These are phyloP conservation scores for Dryobates pubescens DNA, from an alignment of 2,797 vertebrate genomes.

Conservation along the genomic window DNA sequence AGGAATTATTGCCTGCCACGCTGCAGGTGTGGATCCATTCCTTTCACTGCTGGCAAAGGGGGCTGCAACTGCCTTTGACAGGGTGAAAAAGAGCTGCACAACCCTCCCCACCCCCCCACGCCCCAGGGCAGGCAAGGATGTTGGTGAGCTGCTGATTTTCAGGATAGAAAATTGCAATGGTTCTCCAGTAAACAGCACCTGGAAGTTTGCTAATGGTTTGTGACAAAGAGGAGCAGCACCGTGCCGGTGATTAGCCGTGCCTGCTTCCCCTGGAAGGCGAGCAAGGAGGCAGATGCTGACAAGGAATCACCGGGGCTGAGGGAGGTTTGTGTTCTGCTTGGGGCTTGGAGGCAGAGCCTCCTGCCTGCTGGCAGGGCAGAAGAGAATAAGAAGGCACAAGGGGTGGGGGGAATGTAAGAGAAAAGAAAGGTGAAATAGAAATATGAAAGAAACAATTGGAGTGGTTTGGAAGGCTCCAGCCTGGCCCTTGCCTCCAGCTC, in stretches of 20 bases:
- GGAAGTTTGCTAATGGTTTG: conserved; percentile 85
- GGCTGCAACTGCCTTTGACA: conserved; percentile 79
- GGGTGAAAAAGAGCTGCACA: conserved; percentile 70
- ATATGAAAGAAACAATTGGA: not conserved
- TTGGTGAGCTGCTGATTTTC: conserved; percentile 81
- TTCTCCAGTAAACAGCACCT: conserved; percentile 85
- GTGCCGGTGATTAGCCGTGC: conserved; percentile 80
- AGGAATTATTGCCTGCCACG: conserved; percentile 81
- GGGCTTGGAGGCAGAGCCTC: conserved; percentile 22
- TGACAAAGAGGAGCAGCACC: conserved; percentile 81
- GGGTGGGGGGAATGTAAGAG: no score
- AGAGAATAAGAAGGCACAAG: not conserved
- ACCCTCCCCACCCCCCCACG: conserved; percentile 29
- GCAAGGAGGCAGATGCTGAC: conserved; percentile 82
- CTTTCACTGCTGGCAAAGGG: conserved; percentile 80
- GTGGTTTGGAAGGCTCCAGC: not conserved
- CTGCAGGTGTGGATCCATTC: conserved; percentile 82
- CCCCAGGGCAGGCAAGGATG: conserved; percentile 81
- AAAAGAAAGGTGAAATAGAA: not conserved
- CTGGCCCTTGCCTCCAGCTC: not conserved
- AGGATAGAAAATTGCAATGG: conserved; percentile 84
- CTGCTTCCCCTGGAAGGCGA: conserved; percentile 78
- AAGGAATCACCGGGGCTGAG: conserved; percentile 53
- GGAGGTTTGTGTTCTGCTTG: not conserved
- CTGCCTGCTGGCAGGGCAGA: not conserved